These are phyloP conservation scores for Camelus dromedarius DNA, from an alignment of 2,113 vertebrate genomes.

Conservation along the genomic window DNA sequence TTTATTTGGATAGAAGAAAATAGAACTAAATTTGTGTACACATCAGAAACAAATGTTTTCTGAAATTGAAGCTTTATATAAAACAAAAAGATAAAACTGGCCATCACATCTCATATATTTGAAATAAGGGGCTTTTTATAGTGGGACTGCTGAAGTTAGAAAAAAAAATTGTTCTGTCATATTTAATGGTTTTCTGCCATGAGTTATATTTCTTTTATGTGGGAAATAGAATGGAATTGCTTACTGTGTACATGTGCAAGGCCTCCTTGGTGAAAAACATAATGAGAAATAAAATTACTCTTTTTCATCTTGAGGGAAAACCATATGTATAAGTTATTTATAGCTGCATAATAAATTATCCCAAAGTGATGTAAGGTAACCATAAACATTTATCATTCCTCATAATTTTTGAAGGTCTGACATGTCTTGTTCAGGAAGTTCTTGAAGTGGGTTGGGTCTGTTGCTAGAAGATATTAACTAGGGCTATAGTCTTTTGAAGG, in stretches of 20 bases:
- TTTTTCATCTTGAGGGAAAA: background rate
- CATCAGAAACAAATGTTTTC: background rate
- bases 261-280: background rate
- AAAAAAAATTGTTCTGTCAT: background rate
- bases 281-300: background rate
- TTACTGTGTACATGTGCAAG: background rate
- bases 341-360: background rate
- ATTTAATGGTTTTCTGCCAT: background rate
- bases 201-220: background rate
- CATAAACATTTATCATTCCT: background rate
- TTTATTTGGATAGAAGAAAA: background rate
- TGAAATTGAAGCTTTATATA: background rate
- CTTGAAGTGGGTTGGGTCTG: background rate
- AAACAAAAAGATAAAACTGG: background rate
- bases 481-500: background rate
- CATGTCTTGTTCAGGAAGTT: background rate
- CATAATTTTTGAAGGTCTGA: background rate
- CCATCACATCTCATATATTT: background rate
- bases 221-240: background rate
- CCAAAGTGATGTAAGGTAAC: background rate
- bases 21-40: background rate
- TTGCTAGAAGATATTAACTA: background rate
- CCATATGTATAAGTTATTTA: background rate
- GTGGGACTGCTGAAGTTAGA: background rate
- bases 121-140: background rate